These are phyloP conservation scores for Lepisosteus oculatus DNA, from an alignment of 2,113 vertebrate genomes.

Conservation along the genomic window DNA sequence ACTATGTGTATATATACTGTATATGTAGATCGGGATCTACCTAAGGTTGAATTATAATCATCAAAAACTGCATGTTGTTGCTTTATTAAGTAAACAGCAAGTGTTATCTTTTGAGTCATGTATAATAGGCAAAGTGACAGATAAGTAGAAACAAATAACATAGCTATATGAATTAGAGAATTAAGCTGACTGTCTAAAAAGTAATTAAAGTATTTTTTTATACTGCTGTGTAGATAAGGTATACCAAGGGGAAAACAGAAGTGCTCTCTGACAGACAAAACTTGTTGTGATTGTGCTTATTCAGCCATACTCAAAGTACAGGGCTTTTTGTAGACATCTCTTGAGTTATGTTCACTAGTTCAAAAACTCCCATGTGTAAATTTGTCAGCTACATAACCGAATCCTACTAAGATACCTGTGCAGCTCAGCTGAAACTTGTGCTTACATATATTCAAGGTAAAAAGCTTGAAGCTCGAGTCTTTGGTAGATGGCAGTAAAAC, in stretches of 20 bases:
- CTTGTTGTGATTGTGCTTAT: not conserved
- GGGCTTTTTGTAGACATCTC: slow-evolving; percentile 12
- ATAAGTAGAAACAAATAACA: too few species aligned
- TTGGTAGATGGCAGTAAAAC: not conserved
- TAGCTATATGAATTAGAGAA: too few species aligned
- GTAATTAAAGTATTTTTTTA: too few species aligned
- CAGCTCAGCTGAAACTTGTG: slow-evolving; percentile 7
- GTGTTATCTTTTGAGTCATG: too few species aligned
- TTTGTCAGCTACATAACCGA: slow-evolving; percentile 3
- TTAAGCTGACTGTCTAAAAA: too few species aligned
- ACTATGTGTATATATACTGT: too few species aligned
- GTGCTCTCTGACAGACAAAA: not conserved
- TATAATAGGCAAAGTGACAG: too few species aligned
- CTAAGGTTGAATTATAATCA: too few species aligned
- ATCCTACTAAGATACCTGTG: slow-evolving; percentile 6
- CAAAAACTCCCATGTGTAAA: slow-evolving; percentile 8
- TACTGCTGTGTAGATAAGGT: too few species aligned
- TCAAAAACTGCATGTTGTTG: too few species aligned
- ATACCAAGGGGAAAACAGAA: not conserved
- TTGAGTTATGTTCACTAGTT: slow-evolving; percentile 12
- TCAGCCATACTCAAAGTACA: not conserved
- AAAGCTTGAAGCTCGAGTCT: not conserved
- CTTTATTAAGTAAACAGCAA: too few species aligned
- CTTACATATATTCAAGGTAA: not conserved
- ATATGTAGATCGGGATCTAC: too few species aligned